These are phyloP conservation scores for Eurytoma adleriae DNA, from an alignment of 2,888 invertebrate genomes.

Conservation along the genomic window DNA sequence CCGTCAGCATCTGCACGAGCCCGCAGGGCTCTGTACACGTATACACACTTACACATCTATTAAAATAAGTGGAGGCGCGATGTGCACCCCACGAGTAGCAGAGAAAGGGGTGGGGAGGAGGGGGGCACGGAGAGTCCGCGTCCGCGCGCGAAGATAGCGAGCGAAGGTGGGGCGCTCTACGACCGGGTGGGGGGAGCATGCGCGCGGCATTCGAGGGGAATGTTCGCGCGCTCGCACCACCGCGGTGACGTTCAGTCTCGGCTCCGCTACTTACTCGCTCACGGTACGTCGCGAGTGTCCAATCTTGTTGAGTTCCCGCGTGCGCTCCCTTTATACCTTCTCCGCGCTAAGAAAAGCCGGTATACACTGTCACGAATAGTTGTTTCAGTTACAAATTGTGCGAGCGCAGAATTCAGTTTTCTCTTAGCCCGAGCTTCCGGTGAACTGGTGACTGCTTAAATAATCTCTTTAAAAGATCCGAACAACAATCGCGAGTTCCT, in stretches of 20 bases:
- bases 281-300: conserved; percentile 67
- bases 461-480: too few species aligned
- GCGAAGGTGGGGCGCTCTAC: conserved; percentile 3
- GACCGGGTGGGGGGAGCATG: conserved; percentile 24
- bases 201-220: background rate
- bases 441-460: too few species aligned
- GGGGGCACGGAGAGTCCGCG: conserved; percentile 1
- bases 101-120: background rate
- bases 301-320: background rate
- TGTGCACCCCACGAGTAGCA: background rate
- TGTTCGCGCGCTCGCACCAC: conserved; percentile 33
- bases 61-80: background rate
- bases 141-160: background rate
- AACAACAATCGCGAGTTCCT: too few species aligned
- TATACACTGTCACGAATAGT: background rate
- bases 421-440: too few species aligned
- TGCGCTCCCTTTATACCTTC: background rate
- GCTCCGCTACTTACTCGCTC: conserved; percentile 65
- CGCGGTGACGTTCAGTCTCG: conserved; percentile 73
- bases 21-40: too few species aligned
- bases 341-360: background rate
- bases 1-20: too few species aligned
- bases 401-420: background rate
- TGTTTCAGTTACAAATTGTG: background rate
- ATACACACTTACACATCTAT: too few species aligned